Conservation (phyloP, 2,797 vertebrate species). For the Scleropages formosus region DNA sequence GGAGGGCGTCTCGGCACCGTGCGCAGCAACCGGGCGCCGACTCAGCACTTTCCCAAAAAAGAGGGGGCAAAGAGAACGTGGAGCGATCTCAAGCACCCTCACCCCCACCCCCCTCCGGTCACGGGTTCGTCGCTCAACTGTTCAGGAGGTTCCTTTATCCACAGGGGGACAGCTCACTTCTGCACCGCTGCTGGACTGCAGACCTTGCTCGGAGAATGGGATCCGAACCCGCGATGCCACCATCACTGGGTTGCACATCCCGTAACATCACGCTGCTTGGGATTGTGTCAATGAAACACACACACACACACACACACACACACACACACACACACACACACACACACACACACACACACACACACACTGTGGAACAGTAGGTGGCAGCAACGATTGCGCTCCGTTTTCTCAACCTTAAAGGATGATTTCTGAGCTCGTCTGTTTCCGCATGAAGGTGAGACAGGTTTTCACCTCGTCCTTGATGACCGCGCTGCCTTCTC, state of each 20-base stretch:
- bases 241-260: too few relatives aligned
- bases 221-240: too few relatives aligned
- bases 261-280: too few relatives aligned
- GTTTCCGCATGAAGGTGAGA: neutral
- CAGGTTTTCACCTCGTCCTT: neutral
- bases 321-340: neutral
- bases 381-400: neutral
- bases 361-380: neutral
- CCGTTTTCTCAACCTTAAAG: neutral
- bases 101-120: too few relatives aligned
- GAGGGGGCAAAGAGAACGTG: too few relatives aligned
- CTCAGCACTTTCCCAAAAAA: neutral
- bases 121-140: too few relatives aligned
- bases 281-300: neutral
- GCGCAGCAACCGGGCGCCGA: neutral
- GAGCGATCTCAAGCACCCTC: too few relatives aligned
- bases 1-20: slow-evolving; percentile 17
- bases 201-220: too few relatives aligned
- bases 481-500: too few relatives aligned
- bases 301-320: neutral
- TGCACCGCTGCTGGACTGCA: too few relatives aligned
- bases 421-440: neutral
- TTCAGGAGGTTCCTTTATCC: too few relatives aligned
- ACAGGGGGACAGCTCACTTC: too few relatives aligned
- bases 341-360: neutral